These are phyloP conservation scores for Tonatia bakeri DNA, from an alignment of 2,113 vertebrate species.

Conservation along the genomic window DNA sequence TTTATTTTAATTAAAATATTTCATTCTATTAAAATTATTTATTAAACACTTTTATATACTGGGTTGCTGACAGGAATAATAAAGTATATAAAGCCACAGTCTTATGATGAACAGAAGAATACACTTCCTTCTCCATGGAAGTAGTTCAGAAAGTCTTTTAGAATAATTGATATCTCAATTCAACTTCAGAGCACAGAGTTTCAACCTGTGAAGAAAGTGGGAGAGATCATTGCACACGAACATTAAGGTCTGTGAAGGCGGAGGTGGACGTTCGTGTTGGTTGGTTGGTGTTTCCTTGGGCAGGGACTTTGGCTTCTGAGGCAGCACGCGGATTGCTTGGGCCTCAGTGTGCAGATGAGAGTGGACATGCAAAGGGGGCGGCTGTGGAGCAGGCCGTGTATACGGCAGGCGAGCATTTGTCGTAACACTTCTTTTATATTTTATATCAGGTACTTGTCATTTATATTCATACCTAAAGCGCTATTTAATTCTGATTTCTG, in stretches of 20 bases:
- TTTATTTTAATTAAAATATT: not conserved
- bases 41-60: not conserved
- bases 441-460: not conserved
- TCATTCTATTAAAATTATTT: not conserved
- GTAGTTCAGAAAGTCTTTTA: not conserved
- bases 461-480: not conserved
- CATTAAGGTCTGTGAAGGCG: accelerated
- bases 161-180: not conserved
- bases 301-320: not conserved
- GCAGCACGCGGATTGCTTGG: not conserved
- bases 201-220: not conserved
- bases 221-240: not conserved
- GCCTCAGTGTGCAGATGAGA: not conserved
- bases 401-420: not conserved
- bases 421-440: not conserved
- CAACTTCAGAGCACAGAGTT: not conserved
- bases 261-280: not conserved
- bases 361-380: not conserved
- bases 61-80: not conserved
- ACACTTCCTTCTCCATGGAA: not conserved
- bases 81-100: not conserved
- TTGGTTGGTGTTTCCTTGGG: not conserved
- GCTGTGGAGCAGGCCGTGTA: not conserved
- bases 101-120: not conserved
- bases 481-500: not conserved